Percentiles rank a stretch among this genome's conserved stretches.
These are phyloP conservation scores for Procavia capensis DNA, from an alignment of 2,113 vertebrate species.

Conservation along the genomic window DNA sequence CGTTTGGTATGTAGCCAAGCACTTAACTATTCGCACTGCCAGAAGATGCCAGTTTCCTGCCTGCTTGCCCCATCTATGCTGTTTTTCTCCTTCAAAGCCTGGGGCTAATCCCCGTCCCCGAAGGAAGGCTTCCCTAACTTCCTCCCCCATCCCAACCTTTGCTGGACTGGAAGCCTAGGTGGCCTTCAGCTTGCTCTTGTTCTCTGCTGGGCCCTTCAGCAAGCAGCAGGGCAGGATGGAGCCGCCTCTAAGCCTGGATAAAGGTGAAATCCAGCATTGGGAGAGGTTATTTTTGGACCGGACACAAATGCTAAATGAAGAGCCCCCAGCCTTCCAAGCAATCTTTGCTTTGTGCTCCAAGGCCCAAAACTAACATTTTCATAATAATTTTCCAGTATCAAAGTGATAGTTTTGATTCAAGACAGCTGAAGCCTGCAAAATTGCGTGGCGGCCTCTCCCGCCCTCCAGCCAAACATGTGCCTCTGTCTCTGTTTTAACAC, in stretches of 20 bases:
- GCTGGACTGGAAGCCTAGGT: conserved; percentile 20
- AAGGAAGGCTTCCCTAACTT: conserved; percentile 1
- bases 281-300: conserved; percentile 89
- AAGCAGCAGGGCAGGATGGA: conserved; percentile 15
- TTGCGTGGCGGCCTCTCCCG: conserved; percentile 81
- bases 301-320: conserved; percentile 85
- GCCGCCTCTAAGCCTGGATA: conserved; percentile 77
- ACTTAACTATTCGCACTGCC: neutral
- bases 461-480: conserved; percentile 90
- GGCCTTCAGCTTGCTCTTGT: neutral
- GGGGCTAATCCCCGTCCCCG: neutral
- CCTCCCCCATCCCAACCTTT: neutral
- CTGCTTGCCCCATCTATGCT: neutral
- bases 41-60: neutral
- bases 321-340: conserved; percentile 76
- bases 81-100: neutral
- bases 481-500: conserved; percentile 90
- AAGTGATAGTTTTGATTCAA: conserved; percentile 91
- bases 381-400: conserved; percentile 93
- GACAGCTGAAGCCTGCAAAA: conserved; percentile 90
- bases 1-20: no score
- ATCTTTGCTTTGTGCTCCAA: conserved; percentile 81
- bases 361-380: conserved; percentile 93
- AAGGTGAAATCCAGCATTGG: conserved; percentile 84
- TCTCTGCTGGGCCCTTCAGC: neutral